Percentiles rank a stretch among this genome's conserved stretches.
phyloP scores from a whole-genome alignment of 1,140 invertebrate species.

The Oedothorax gibbosus region DNA sequence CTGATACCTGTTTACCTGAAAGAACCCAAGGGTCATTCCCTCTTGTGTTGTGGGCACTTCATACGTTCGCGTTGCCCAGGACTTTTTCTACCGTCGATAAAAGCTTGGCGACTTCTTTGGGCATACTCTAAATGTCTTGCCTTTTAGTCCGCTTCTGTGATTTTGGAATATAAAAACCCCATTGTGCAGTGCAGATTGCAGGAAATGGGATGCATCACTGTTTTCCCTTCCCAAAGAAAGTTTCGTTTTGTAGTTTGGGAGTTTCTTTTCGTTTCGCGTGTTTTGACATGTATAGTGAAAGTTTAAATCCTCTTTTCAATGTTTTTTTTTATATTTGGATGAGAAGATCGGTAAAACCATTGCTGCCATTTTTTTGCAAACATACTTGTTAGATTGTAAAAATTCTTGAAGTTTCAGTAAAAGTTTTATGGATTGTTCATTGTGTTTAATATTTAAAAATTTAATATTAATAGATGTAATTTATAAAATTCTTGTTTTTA shows the following conservation, averaged over 20 bases:
- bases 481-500: no score
- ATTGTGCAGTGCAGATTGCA: neutral
- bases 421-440: no score
- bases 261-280: neutral
- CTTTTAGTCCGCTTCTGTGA: conserved; percentile 5
- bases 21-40: no score
- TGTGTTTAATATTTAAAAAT: no score
- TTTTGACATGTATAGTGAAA: neutral
- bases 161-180: neutral
- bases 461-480: no score
- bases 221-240: no score
- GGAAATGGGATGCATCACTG: no score
- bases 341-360: no score
- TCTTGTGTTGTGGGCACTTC: conserved; percentile 31
- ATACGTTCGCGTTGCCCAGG: conserved; percentile 4
- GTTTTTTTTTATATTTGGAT: neutral
- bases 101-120: conserved; percentile 6
- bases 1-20: no score
- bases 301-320: neutral
- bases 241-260: neutral
- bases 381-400: no score
- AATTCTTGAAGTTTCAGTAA: no score
- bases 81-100: conserved; percentile 24
- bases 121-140: conserved; percentile 24
- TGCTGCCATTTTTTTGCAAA: no score